These are phyloP conservation scores for Heliangelus exortis DNA, from an alignment of 2,797 vertebrate genomes.

Conservation along the genomic window DNA sequence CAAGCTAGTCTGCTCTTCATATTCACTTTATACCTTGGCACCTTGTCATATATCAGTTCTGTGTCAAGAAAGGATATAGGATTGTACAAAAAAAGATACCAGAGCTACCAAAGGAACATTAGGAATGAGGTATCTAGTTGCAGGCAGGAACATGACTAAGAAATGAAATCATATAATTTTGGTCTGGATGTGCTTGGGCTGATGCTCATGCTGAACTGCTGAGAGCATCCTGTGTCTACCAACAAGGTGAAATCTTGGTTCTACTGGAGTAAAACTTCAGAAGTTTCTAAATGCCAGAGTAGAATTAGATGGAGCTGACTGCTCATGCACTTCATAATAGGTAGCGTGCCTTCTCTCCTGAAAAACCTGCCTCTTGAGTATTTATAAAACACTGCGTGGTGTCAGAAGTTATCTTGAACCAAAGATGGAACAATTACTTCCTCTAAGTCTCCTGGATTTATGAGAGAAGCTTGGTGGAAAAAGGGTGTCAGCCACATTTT, in stretches of 20 bases:
- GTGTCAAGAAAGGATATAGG: neutral
- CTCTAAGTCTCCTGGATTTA: neutral
- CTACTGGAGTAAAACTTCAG: neutral
- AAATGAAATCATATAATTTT: neutral
- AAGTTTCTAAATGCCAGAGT: neutral
- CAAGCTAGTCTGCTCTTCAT: neutral
- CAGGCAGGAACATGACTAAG: neutral
- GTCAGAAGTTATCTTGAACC: conserved; percentile 42
- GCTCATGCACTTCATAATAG: conserved; percentile 1
- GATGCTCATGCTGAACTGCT: neutral
- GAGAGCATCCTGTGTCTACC: neutral
- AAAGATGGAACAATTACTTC: conserved; percentile 30
- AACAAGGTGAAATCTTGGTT: neutral
- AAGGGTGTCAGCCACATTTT: neutral
- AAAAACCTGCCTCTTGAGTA: conserved; percentile 25
- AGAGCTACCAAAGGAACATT: neutral
- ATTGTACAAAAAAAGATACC: neutral
- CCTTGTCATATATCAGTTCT: neutral
- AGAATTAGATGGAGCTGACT: neutral
- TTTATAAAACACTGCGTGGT: conserved; percentile 39
- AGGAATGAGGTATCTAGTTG: neutral
- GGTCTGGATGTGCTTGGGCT: neutral
- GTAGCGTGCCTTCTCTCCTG: neutral
- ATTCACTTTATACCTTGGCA: neutral
- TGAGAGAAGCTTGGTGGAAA: neutral